Base-by-base conservation (phyloP, 2,113 vertebrate genomes). In the Ictalurus punctatus region DNA sequence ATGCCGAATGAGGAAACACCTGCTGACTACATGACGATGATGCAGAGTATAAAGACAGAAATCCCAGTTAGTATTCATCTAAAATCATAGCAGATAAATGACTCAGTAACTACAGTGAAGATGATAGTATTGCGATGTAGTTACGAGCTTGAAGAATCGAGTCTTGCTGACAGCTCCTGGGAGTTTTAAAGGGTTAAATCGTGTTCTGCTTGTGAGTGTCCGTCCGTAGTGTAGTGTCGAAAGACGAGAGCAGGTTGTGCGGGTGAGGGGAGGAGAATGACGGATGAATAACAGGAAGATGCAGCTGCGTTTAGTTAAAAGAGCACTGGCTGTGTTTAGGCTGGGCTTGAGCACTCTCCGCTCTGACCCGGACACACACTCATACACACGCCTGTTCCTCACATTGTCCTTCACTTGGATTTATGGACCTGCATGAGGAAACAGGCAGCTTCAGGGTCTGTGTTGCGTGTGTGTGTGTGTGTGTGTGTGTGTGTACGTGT, bases 221-320 rank as follows among this genome's bases (percentile, higher is more conserved):
- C 61, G 27, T 52, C 34, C 82, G 52, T 37, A 59, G 30, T 25
- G 37, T 63, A 30, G 78, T 21, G 27, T n/a, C 37, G 58, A 63
- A 52, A 63, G 25, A 48, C 23, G 40, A 56, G 48, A 56, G 63
- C 63, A 52, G 37, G 25, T 37, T 48, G 56, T 59, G 67, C n/a
- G n/a, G 73, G 74, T 67, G 52, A 56, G 84, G 81, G 78, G 14
- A 79, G 85, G 52, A 61, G 80, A 84, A 73, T 17, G 71, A 81
- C 48, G 17, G 52, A 58, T 80, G 84, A 96, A 96, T 91, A 96
- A 96, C 95, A 96, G 95, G 96, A 96, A 96, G 92, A 94, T 80
- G 93, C 95, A 95, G 94, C 95, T 95, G 95, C 91, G 88, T 90
- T 91, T 91, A 92, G 90, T 93, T 89, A 81, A 61, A 92, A 92